Base-by-base conservation (phyloP, 2,113 vertebrate genomes). In the Motacilla tschutschensis region DNA sequence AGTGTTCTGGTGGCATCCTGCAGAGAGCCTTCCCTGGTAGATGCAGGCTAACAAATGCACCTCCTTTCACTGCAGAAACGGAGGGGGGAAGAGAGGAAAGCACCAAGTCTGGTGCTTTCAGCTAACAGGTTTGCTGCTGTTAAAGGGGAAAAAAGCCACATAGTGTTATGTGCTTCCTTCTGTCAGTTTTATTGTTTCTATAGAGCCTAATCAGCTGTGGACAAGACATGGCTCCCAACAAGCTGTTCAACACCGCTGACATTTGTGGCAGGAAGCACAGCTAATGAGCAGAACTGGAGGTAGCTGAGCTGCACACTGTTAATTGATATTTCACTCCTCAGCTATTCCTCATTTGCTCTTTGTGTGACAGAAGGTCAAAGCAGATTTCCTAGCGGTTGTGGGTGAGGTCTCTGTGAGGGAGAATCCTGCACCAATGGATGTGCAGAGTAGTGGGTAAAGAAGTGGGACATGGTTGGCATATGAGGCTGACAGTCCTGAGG, bases 241-340 rank as follows among this genome's bases (percentile, higher is more conserved):
- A 92, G 94, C 83, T 91, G 86, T 84, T 86, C 46, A 89, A 86
- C 74, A 65, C 43, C 25, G 2, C 12, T 84, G 91, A 74, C 83
- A 21, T 86, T 81, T 79, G 86, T 86, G 83, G 67, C 85, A 91
- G 88, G 74, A 80, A 83, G 80, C 80, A 36, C 31, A 85, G 53
- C 47, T 89, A 86, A 84, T 44, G 86, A 92, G 73, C 63, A 35
- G 43, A 70, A 55, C 19, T 88, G 83, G 51, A 79, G 90, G 66
- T 40, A 38, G 85, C 65, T 48, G 62, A 83, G 69, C 79, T 43
- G 70, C 59, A 25, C 75, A 3, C 75, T 78, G 59, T 53, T 89
- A 83, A 74, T 87, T 91, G 88, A 26, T 88, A 62, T 81, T 83
- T 87, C 57, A 21, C 31, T 93, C 43, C 74, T 33, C 54, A n/a